Evolutionary conservation across 2,888 invertebrate genomes (phyloP).

Genomic region (Dyspetes luteomarginatus): DNA sequence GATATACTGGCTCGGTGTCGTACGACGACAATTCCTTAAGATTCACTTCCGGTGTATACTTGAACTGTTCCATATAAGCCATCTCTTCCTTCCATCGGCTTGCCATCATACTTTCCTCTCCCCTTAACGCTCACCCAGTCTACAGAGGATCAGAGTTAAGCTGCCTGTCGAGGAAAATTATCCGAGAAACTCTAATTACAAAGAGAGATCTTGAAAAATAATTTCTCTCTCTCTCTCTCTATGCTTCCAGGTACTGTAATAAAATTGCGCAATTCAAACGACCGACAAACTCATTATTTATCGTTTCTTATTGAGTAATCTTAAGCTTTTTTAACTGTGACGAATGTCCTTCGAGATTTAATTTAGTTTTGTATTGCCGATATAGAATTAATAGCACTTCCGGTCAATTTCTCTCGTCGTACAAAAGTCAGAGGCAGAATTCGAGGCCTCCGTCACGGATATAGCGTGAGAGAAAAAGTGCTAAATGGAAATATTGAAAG

Average conservation of each 20-base stretch:
- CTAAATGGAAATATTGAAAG: constrained; percentile 1
- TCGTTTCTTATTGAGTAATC: constrained; percentile 10
- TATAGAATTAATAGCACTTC: constrained; percentile 11
- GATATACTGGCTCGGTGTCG: not conserved
- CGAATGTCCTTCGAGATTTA: constrained; percentile 13
- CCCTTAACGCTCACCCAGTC: not conserved
- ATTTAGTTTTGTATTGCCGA: not conserved
- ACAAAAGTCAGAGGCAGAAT: not conserved
- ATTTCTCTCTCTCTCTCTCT: constrained; percentile 6
- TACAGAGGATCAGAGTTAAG: not conserved
- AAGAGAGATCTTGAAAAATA: constrained; percentile 39
- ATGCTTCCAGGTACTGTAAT: not conserved
- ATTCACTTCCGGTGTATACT: constrained; percentile 54
- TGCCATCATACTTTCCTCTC: too few relatives aligned
- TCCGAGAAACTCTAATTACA: constrained; percentile 41
- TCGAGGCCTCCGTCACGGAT: not conserved
- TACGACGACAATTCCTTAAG: constrained; percentile 51
- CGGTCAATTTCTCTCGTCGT: constrained; percentile 19
- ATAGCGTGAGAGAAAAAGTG: constrained; percentile 34
- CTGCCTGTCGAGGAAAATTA: constrained; percentile 6
- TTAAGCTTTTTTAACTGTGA: not conserved
- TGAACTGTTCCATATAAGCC: not conserved
- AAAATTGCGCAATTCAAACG: constrained; percentile 19
- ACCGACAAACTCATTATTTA: not conserved
- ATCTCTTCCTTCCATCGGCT: not conserved